A percentile compares a stretch with the other conserved stretches of the same genome.
These are phyloP conservation scores for Myiopsitta monachus DNA, from an alignment of 2,113 vertebrate species.

Conservation along the genomic window DNA sequence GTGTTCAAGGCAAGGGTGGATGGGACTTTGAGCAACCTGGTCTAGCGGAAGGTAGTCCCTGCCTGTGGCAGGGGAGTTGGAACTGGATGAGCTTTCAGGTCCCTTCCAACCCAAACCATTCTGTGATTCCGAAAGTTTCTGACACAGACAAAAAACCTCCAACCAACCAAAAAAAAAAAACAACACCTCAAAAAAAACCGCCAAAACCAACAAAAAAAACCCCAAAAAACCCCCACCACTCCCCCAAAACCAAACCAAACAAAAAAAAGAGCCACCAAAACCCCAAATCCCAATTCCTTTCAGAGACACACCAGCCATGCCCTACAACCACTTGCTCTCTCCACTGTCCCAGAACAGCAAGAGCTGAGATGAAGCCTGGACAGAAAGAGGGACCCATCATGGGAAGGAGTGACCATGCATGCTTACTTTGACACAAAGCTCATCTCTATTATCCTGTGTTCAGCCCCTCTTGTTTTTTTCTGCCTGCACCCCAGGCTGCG, in stretches of 20 bases:
- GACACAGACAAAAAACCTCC: not conserved
- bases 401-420: not conserved
- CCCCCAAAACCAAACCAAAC: not conserved
- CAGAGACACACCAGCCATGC: not conserved
- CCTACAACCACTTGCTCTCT: not conserved
- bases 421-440: not conserved
- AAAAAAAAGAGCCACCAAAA: not conserved
- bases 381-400: fast-evolving
- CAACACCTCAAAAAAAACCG: not conserved
- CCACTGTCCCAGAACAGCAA: not conserved
- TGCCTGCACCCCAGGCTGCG: not conserved
- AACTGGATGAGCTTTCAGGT: not conserved
- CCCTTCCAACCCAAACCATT: not conserved
- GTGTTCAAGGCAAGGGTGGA: not conserved
- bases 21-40: not conserved
- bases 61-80: not conserved
- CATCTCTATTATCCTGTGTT: fast-evolving
- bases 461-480: not conserved
- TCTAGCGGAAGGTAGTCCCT: not conserved
- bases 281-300: not conserved
- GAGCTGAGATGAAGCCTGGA: not conserved
- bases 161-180: not conserved
- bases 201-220: not conserved
- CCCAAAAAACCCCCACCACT: not conserved
- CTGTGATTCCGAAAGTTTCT: not conserved